A percentile compares a stretch with the other conserved stretches of the same genome.
These are phyloP conservation scores for Hestina assimilis DNA, from an alignment of 1,140 invertebrate species.

Conservation along the genomic window DNA sequence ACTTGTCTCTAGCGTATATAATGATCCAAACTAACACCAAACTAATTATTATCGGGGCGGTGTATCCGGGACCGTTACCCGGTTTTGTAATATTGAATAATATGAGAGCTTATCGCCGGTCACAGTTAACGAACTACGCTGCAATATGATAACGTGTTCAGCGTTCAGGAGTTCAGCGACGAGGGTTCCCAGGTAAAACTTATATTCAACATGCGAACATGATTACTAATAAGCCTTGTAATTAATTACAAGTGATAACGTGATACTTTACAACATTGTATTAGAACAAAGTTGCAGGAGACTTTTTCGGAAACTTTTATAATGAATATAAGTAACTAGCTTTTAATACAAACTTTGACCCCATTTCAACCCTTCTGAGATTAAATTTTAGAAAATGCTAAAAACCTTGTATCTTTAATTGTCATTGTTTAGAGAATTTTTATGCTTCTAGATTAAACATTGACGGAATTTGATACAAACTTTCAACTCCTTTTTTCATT, in stretches of 20 bases:
- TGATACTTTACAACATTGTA: not conserved
- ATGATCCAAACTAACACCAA: not conserved
- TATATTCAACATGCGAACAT: not conserved
- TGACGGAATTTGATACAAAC: no score
- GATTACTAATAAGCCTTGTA: not conserved
- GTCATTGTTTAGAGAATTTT: no score
- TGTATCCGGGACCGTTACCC: not conserved
- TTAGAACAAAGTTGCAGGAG: not conserved
- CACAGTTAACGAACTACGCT: slow-evolving; percentile 8
- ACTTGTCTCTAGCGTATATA: not conserved
- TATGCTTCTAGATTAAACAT: no score
- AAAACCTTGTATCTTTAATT: no score
- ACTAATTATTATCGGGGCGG: slow-evolving; percentile 3
- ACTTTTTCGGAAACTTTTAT: no score
- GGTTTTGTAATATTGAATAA: slow-evolving; percentile 13
- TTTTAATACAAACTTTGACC: slow-evolving; percentile 1
- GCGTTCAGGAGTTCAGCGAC: no score
- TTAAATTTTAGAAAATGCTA: no score
- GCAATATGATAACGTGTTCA: not conserved
- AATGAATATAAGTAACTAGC: not conserved
- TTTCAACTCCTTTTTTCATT: no score
- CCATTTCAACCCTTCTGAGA: no score
- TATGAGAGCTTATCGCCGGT: slow-evolving; percentile 7
- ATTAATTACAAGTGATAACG: not conserved
- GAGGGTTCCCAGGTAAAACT: not conserved